These are phyloP conservation scores for Loripinus fragilis DNA, from an alignment of 2,888 invertebrate genomes.

Conservation along the genomic window DNA sequence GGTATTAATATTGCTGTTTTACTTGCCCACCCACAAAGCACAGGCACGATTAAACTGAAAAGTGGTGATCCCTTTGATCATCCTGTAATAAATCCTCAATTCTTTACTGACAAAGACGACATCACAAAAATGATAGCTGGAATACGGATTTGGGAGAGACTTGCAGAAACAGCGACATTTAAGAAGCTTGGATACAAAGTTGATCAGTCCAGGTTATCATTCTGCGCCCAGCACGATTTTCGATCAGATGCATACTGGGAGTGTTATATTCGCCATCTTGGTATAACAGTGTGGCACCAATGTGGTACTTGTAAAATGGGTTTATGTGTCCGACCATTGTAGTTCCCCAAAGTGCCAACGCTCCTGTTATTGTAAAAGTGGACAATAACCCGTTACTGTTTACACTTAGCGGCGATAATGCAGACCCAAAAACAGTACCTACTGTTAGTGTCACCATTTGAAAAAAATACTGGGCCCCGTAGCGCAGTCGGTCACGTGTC, in stretches of 20 bases:
- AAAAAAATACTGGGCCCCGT: no score
- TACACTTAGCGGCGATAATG: no score
- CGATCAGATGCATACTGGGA: constrained; percentile 49
- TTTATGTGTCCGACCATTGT: no score
- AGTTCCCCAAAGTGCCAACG: no score
- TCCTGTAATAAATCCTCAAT: constrained; percentile 95
- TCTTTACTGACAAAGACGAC: constrained; percentile 86
- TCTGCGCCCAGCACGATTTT: constrained; percentile 31
- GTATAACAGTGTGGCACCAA: constrained; percentile 35
- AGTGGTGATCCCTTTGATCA: constrained; percentile 90
- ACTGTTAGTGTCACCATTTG: no score
- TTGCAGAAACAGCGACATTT: constrained; percentile 39
- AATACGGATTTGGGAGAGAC: constrained; percentile 31
- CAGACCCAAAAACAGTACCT: no score
- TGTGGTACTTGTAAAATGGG: constrained; percentile 47
- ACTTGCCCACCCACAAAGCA: constrained; percentile 86
- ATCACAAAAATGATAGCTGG: constrained; percentile 35
- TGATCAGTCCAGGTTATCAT: constrained; percentile 13
- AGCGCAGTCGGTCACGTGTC: no score
- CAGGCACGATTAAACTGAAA: constrained; percentile 90
- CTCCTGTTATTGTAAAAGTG: no score
- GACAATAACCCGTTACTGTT: no score
- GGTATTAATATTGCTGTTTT: constrained; percentile 36
- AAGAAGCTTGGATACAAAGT: constrained; percentile 33
- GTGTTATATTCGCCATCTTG: constrained; percentile 45